Evolutionary conservation across 2,113 vertebrate species (phyloP).

Genomic region (Pavo muticus): DNA sequence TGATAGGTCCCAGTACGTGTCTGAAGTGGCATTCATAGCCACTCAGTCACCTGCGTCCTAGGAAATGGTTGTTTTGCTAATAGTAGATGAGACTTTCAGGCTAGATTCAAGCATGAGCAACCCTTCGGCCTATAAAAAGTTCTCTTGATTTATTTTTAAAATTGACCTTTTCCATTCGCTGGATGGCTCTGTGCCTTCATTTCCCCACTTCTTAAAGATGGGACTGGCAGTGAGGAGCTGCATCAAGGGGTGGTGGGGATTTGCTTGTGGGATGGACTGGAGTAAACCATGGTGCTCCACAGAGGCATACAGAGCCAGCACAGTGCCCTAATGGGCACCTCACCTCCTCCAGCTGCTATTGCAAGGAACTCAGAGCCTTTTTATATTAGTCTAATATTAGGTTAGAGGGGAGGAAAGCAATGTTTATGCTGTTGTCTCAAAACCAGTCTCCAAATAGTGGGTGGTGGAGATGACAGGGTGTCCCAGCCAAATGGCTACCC

Average conservation of each 20-base stretch:
- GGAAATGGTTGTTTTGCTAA: conserved; percentile 48
- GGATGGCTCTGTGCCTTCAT: conserved; percentile 21
- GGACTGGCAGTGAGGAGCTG: conserved; percentile 2
- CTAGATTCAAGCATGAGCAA: conserved; percentile 13
- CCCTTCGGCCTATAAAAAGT: conserved; percentile 21
- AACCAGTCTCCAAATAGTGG: conserved; percentile 33
- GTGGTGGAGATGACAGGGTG: conserved; percentile 49
- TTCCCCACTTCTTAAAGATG: background rate
- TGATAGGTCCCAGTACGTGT: background rate
- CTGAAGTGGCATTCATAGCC: background rate
- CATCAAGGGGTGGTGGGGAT: background rate
- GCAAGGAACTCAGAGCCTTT: conserved; percentile 12
- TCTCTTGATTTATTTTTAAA: conserved; percentile 68
- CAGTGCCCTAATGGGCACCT: background rate
- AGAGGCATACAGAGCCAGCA: background rate
- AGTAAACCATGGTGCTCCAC: background rate
- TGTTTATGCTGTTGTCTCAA: conserved; percentile 29
- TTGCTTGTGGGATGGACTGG: background rate
- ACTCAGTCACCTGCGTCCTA: background rate
- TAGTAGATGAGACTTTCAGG: conserved; percentile 38
- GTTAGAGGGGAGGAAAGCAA: conserved; percentile 8
- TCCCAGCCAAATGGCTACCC: conserved; percentile 36
- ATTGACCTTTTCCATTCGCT: conserved; percentile 52
- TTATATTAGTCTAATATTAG: conserved; percentile 60
- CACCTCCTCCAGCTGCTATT: background rate